A percentile compares a stretch with the other conserved stretches of the same genome.
phyloP scores from a whole-genome alignment of 2,113 vertebrate species.

The Tragulus kanchil region DNA sequence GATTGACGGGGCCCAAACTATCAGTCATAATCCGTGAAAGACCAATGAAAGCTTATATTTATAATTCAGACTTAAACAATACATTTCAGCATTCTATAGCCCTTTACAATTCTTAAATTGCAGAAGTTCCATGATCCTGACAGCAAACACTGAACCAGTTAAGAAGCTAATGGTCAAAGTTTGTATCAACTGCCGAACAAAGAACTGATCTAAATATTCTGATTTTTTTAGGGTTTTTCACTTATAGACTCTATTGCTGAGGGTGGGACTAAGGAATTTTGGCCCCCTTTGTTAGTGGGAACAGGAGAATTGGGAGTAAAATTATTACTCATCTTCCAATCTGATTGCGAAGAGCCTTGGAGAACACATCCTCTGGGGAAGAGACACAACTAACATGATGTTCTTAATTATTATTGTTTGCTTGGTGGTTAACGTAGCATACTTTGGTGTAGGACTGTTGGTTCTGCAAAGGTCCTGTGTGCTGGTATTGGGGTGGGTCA shows the following conservation, averaged over 20 bases:
- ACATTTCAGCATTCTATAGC: neutral
- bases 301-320: conserved; percentile 44
- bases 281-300: neutral
- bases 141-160: neutral
- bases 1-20: neutral
- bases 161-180: conserved; percentile 20
- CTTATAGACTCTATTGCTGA: neutral
- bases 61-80: conserved; percentile 34
- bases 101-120: neutral
- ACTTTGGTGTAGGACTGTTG: neutral
- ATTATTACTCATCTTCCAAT: conserved; percentile 34
- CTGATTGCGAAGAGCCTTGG: conserved; percentile 67
- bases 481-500: neutral
- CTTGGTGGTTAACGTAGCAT: conserved; percentile 50
- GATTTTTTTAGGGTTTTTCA: neutral
- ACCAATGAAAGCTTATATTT: conserved; percentile 8
- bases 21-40: conserved; percentile 22
- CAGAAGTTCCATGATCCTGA: neutral
- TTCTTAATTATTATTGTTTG: conserved; percentile 76
- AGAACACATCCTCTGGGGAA: conserved; percentile 66
- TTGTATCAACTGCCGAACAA: neutral
- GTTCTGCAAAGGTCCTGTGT: neutral
- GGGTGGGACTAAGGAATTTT: neutral
- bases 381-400: conserved; percentile 55
- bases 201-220: neutral